Evolutionary conservation across 2,888 invertebrate genomes (phyloP), one percentile per base, ranked within the genome.

Genomic region (Shargacucullia verbasci): DNA sequence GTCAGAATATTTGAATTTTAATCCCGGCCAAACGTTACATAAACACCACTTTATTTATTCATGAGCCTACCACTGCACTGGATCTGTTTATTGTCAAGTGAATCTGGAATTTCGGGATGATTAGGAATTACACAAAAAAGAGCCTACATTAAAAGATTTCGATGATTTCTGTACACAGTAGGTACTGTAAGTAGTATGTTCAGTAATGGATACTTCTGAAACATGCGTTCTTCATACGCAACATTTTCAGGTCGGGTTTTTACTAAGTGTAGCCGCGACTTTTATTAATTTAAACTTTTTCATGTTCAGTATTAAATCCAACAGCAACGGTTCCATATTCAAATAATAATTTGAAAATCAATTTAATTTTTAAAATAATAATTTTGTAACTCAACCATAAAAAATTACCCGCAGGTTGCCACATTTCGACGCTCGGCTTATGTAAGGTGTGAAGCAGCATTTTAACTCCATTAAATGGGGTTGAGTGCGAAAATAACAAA

Each of bases 1-100:
- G 94, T 94, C 92, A 88, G 93, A 94, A 94, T 94, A 94, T 94
- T 94, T 94, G 92, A 94, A 94, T 94, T 94, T 94, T 94, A 94
- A 94, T 94, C 91, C 88, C 78, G 82, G 75, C 81, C 86, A 84
- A 85, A 83, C 85, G 87, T 87, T 88, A 88, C 83, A 87, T 88
- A 90, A 89, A 88, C 89, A 88, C 87, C 87, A 84, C 83, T 84
- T 91, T 90, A 89, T 86, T 89, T 92, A 93, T 92, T 92, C 92
- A 92, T 92, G 87, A 90, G 83, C 83, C 83, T 84, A 81, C 80
- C 80, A 80, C 70, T 73, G 71, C 68, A 72, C 68, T 55, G 59
- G 43, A 54, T 74, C 44, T 41, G 54, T 64, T 71, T 70, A 65
- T 68, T 74, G 73, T 77, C 76, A 77, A 76, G 72, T 76, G 76